Base-by-base conservation (phyloP, 2,888 invertebrate genomes). In the Pseudoips prasinana region DNA sequence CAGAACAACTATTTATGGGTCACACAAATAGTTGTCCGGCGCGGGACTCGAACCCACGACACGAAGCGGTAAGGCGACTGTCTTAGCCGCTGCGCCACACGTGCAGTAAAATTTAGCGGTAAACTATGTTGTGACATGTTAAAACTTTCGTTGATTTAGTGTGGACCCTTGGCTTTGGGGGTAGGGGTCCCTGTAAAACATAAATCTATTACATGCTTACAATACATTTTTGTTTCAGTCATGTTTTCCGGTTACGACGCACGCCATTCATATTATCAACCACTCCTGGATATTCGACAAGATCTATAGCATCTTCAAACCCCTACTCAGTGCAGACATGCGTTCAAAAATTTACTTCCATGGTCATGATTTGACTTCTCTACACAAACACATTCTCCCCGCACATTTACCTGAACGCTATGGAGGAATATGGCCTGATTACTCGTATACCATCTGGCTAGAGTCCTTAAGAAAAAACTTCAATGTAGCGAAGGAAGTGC, bases 201-300 rank as follows among this genome's bases (percentile, higher is more conserved):
- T n/a, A n/a, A n/a, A n/a, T n/a, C n/a, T n/a, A n/a, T n/a, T n/a
- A n/a, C n/a, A n/a, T n/a, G n/a, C n/a, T n/a, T n/a, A n/a, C n/a
- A n/a, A n/a, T n/a, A n/a, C n/a, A n/a, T 20, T 20, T 7, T 20
- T 20, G 4, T 20, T 76, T 5, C 75, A 93, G 93, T 92, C 93
- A 0, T 91, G 93, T 32, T 94, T 94, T 69, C 95, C 95, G 0
- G 90, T 94, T 62, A 92, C 91, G 29, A 93, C 93, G 0, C 84
- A 93, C 46, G 93, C 94, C 0, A 91, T 95, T 34, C 95, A 96
- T 75, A 90, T 96, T 29, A 90, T 95, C 19, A 93, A 95, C 70
- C 94, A 95, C 66, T 94, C 94, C 0, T 95, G 95, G 94, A 76
- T 94, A 4, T 95, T 95, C 67, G 95, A 94, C 71, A 92, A 93